phyloP scores from a whole-genome alignment of 2,797 vertebrate species.

The Dermochelys coriacea region DNA sequence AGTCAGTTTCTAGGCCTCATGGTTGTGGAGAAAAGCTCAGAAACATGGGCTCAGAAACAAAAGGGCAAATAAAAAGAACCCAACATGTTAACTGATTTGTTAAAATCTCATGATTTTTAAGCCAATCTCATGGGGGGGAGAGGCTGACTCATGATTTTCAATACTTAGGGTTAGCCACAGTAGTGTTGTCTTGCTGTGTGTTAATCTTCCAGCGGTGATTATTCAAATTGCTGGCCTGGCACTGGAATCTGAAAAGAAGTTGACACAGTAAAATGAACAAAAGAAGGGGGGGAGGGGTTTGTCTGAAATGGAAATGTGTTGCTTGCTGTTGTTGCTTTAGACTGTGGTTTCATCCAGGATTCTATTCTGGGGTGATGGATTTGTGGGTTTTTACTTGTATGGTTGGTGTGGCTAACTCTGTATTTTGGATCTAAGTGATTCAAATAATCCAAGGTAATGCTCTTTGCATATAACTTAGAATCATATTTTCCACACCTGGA shows the following conservation, averaged over 20 bases:
- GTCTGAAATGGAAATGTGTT: background rate
- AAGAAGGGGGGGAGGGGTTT: background rate
- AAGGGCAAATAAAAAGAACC: background rate
- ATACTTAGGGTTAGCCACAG: accelerated
- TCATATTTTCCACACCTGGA: background rate
- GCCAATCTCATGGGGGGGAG: background rate
- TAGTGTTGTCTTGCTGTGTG: accelerated
- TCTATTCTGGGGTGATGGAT: background rate
- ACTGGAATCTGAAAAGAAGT: background rate
- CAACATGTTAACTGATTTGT: accelerated
- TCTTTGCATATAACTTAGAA: background rate
- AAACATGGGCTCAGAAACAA: background rate
- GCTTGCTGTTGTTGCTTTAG: background rate
- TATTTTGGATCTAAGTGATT: background rate
- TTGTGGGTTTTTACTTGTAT: conserved; percentile 43
- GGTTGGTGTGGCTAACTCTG: accelerated
- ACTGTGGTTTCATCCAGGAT: conserved; percentile 53
- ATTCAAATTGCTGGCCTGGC: background rate
- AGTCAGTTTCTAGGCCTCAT: accelerated
- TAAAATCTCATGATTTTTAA: background rate
- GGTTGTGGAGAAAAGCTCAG: accelerated
- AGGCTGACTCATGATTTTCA: background rate
- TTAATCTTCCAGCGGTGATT: accelerated
- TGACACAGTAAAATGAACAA: background rate
- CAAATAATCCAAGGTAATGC: background rate